A percentile compares a stretch with the other conserved stretches of the same genome.
phyloP scores from a whole-genome alignment of 2,888 invertebrate genomes.

The Taphrorychus bicolor region DNA sequence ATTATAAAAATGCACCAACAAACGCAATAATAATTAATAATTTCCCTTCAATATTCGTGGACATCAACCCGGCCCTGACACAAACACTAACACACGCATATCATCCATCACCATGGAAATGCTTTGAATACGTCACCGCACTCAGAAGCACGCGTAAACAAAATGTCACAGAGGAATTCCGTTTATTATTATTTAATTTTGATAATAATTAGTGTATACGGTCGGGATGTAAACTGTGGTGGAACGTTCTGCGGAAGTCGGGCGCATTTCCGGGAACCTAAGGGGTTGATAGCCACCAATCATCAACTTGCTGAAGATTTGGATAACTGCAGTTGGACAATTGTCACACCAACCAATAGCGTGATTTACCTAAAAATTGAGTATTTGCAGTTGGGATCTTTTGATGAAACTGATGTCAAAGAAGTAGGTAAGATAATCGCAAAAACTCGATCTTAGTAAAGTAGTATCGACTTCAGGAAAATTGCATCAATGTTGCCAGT shows the following conservation, averaged over 20 bases:
- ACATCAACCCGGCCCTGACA: not conserved
- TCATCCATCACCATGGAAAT: slow-evolving; percentile 10
- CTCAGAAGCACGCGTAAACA: slow-evolving; percentile 12
- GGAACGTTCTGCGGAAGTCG: slow-evolving; percentile 22
- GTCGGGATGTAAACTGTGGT: slow-evolving; percentile 8
- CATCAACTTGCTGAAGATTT: not conserved
- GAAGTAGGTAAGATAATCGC: not conserved
- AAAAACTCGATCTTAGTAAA: no score
- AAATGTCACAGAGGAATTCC: slow-evolving; percentile 19
- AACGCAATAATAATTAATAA: not conserved
- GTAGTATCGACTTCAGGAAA: slow-evolving; percentile 20
- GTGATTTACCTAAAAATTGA: slow-evolving; percentile 21
- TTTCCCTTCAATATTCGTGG: not conserved
- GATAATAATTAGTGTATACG: slow-evolving; percentile 9
- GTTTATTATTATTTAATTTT: slow-evolving; percentile 18
- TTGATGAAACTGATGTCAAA: not conserved
- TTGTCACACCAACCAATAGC: slow-evolving; percentile 15
- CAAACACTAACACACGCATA: not conserved
- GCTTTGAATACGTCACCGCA: slow-evolving; percentile 13
- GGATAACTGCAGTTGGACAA: slow-evolving; percentile 30
- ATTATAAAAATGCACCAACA: no score
- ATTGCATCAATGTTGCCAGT: slow-evolving; percentile 17
- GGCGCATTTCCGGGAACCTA: slow-evolving; percentile 6
- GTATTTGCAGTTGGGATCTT: slow-evolving; percentile 15
- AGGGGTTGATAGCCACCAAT: slow-evolving; percentile 19